Evolutionary conservation across 1,140 invertebrate genomes (phyloP).

Genomic region (Scaptomyza pallida): DNA sequence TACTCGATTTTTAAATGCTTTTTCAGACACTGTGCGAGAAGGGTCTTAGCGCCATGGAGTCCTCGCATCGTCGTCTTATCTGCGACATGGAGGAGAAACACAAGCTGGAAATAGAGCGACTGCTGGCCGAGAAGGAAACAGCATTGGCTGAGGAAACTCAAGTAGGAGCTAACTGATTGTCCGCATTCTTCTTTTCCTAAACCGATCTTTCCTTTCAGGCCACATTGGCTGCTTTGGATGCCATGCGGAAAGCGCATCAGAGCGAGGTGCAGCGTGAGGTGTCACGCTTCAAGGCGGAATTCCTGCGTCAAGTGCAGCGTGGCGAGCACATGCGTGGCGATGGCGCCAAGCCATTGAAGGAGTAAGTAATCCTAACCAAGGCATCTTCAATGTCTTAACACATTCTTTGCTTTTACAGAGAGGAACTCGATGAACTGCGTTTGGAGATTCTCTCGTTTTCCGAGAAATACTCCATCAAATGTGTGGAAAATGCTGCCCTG

Average conservation of each 20-base stretch:
- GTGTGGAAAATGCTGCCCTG: slow-evolving; percentile 93
- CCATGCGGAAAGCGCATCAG: slow-evolving; percentile 96
- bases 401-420: slow-evolving; percentile 84
- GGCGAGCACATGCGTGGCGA: slow-evolving; percentile 84
- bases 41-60: slow-evolving; percentile 93
- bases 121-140: slow-evolving; percentile 92
- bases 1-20: no score
- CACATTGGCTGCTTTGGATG: slow-evolving; percentile 92
- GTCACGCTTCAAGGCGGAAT: slow-evolving; percentile 93
- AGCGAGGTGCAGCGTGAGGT: slow-evolving; percentile 95
- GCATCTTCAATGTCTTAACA: background rate
- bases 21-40: slow-evolving; percentile 92
- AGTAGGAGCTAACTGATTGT: slow-evolving; percentile 39
- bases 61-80: slow-evolving; percentile 93
- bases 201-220: slow-evolving; percentile 76
- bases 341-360: slow-evolving; percentile 64
- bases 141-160: slow-evolving; percentile 95
- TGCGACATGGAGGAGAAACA: slow-evolving; percentile 94
- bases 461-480: slow-evolving; percentile 95
- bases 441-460: slow-evolving; percentile 94
- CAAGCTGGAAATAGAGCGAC: slow-evolving; percentile 87
- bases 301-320: slow-evolving; percentile 88
- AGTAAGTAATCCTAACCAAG: slow-evolving; percentile 53
- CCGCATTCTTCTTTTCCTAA: background rate
- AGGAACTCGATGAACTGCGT: slow-evolving; percentile 93